These are phyloP conservation scores for Mechanitis messenoides DNA, from an alignment of 2,888 invertebrate species.

Conservation along the genomic window DNA sequence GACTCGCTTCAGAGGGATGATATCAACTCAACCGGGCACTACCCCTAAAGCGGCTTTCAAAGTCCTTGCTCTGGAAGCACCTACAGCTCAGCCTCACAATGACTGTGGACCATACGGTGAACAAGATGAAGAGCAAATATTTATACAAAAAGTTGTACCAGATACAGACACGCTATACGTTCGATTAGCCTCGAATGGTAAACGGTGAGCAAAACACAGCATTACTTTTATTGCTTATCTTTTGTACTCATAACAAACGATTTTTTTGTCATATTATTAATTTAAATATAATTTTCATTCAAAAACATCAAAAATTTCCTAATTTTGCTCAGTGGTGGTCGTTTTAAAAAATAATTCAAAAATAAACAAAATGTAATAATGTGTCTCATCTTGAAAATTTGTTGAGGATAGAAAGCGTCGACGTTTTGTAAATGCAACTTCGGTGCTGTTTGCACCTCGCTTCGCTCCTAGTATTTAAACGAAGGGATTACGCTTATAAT, in stretches of 20 bases:
- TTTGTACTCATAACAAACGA: neutral
- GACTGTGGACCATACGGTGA: conserved; percentile 95
- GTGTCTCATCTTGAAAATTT: no score
- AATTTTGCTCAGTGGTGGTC: no score
- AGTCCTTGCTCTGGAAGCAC: conserved; percentile 85
- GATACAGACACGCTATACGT: conserved; percentile 97
- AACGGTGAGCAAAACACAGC: conserved; percentile 75
- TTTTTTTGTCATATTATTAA: no score
- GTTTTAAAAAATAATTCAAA: no score
- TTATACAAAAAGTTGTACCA: conserved; percentile 98
- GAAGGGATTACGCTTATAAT: no score
- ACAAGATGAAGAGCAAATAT: conserved; percentile 98
- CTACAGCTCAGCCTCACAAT: conserved; percentile 79
- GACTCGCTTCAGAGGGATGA: conserved; percentile 97
- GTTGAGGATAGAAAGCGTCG: no score
- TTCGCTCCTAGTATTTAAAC: no score
- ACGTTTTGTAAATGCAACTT: no score
- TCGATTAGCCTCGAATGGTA: conserved; percentile 95
- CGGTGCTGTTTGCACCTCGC: no score
- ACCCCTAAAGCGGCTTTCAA: conserved; percentile 98
- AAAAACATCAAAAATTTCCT: no score
- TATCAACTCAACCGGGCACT: conserved; percentile 98
- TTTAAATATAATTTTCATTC: no score
- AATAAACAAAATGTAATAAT: no score
- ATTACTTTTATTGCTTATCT: conserved; percentile 3